These are phyloP conservation scores for Premnoplex brunnescens DNA, from an alignment of 2,797 vertebrate genomes.

Conservation along the genomic window DNA sequence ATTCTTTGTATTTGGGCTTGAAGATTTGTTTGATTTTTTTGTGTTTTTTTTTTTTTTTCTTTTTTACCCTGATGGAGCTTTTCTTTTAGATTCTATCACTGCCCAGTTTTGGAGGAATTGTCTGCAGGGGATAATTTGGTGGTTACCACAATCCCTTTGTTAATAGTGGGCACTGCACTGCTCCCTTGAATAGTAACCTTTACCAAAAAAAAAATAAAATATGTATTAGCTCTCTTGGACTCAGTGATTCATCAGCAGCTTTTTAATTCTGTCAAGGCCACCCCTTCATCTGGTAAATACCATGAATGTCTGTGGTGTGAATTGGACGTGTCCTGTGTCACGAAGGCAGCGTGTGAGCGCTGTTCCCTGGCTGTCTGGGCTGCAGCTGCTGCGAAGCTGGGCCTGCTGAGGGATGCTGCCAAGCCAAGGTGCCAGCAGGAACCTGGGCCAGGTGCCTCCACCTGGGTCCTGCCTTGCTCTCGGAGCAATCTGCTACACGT, in stretches of 20 bases:
- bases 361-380: neutral
- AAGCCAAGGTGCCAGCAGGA: neutral
- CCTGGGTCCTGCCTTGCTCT: neutral
- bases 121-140: neutral
- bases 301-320: fast-evolving
- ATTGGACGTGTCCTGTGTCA: fast-evolving
- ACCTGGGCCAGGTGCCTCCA: neutral
- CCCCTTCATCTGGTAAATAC: neutral
- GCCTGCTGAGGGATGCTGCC: neutral
- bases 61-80: neutral
- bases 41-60: neutral
- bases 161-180: neutral
- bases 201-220: neutral
- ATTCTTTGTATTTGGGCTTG: neutral
- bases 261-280: neutral
- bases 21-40: too few relatives aligned
- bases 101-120: neutral
- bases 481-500: neutral
- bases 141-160: neutral
- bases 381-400: neutral
- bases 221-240: neutral
- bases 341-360: fast-evolving
- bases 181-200: neutral
- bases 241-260: neutral
- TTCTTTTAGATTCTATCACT: neutral